Base-by-base conservation (phyloP, 2,113 vertebrate genomes). In the Amblyornis subalaris region DNA sequence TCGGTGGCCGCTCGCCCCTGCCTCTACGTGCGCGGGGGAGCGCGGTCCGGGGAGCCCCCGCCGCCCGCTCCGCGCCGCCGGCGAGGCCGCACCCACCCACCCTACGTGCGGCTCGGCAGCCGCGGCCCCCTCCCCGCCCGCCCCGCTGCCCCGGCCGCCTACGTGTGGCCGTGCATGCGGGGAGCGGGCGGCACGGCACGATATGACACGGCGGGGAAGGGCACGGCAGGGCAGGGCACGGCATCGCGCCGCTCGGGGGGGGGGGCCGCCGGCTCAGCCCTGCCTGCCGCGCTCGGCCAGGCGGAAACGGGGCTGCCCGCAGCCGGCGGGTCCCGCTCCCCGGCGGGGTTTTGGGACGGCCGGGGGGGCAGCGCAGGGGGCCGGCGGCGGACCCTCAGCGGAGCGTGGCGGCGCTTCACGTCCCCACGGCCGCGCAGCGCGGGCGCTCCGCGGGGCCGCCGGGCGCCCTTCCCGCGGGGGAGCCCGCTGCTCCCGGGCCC, bases 21-120 rank as follows among this genome's bases (percentile, higher is more conserved):
- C 60, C 77, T 21, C 42, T 81, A 69, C 55, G 88, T 54, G 79
- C 44, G 42, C 18, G 10, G 38, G 11, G 40, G 61, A 79, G 50
- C 76, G 76, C 76, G 55, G 35, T 19, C 42, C 14, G 58, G 5
- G 12, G 11, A 84, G 48, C 38, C 67, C 74, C 74, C 45, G 10
- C 73, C 51, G 15, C 61, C 70, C 40, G 19, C 28, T 44, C 74
- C n/a, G 40, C 40, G 90, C 75, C n/a, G 38, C 48, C 62, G 36
- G 33, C 12, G 62, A 73, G 51, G 61, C 92, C 88, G 58, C 96
- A 94, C 97, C 97, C 93, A 71, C 77, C 96, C 88, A 62, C 93
- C 36, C 62, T 97, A 98, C 98, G 96, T 98, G 97, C 97, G 78
- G 96, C 90, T 58, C 92, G 23, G 85, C 97, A 90, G 82, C 88